These are phyloP conservation scores for Galaxias olidus DNA, from an alignment of 2,797 vertebrate species.

Conservation along the genomic window DNA sequence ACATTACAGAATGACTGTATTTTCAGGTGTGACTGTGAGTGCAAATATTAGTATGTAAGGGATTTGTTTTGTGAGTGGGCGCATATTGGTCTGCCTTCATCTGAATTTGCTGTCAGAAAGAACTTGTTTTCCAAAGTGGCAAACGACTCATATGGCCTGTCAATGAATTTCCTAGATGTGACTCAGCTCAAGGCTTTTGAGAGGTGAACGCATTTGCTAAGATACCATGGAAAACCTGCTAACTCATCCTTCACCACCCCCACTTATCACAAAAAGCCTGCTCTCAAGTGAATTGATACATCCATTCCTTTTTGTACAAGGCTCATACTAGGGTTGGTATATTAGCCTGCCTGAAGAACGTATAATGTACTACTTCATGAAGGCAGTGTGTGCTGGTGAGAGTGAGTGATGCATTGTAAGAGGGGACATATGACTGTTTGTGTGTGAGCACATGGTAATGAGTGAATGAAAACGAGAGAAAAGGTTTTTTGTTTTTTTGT, in stretches of 20 bases:
- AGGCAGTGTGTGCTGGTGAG: too few species aligned
- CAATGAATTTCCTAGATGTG: conserved; percentile 47
- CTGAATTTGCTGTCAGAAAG: too few species aligned
- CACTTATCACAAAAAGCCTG: conserved; percentile 36
- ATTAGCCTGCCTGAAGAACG: background rate
- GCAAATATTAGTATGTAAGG: too few species aligned
- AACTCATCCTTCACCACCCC: conserved; percentile 54
- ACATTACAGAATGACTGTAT: too few species aligned
- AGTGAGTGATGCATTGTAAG: too few species aligned
- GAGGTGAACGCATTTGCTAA: conserved; percentile 48
- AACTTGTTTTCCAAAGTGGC: conserved; percentile 18
- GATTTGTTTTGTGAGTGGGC: too few species aligned
- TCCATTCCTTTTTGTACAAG: conserved; percentile 25
- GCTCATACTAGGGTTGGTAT: conserved; percentile 23
- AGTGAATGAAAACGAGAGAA: background rate
- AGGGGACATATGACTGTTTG: too few species aligned
- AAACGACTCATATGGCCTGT: conserved; percentile 35
- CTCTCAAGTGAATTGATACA: conserved; percentile 37
- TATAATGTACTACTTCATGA: too few species aligned
- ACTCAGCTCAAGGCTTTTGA: conserved; percentile 53
- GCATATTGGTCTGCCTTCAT: too few species aligned
- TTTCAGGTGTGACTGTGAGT: too few species aligned
- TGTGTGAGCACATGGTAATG: background rate
- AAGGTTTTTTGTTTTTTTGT: background rate
- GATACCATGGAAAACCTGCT: conserved; percentile 49